These are phyloP conservation scores for Lichenostomus cassidix DNA, from an alignment of 2,113 vertebrate species.

Conservation along the genomic window DNA sequence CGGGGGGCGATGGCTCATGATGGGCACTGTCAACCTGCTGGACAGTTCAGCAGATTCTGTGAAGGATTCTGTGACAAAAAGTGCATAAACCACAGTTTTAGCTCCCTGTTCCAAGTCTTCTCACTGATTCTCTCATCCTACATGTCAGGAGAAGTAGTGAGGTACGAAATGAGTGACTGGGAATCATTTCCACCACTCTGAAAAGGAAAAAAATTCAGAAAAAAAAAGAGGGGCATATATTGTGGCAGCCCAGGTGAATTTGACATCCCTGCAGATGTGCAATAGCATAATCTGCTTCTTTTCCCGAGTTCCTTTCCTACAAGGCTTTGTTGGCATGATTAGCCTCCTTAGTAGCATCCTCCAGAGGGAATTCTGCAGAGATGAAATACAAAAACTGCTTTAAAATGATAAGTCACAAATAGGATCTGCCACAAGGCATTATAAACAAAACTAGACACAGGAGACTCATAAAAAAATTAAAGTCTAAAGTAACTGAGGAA, in stretches of 20 bases:
- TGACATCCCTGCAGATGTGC: slow-evolving; percentile 42
- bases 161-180: neutral
- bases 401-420: slow-evolving; percentile 71
- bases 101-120: neutral
- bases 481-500: slow-evolving; percentile 31
- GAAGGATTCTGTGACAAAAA: slow-evolving; percentile 9
- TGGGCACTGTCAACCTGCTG: neutral
- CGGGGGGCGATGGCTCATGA: neutral
- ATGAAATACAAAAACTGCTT: slow-evolving; percentile 70
- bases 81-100: neutral
- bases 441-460: slow-evolving; percentile 66
- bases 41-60: slow-evolving; percentile 1
- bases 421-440: slow-evolving; percentile 68
- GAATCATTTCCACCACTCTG: neutral
- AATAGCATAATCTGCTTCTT: slow-evolving; percentile 47
- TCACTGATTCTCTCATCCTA: neutral
- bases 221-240: neutral
- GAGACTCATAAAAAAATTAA: slow-evolving; percentile 67
- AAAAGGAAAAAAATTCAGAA: neutral
- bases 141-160: neutral
- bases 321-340: slow-evolving; percentile 63
- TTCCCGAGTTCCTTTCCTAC: slow-evolving; percentile 5
- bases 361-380: slow-evolving; percentile 66
- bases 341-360: slow-evolving; percentile 62
- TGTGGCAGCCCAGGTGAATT: slow-evolving; percentile 37